Evolutionary conservation across 1,140 invertebrate species (phyloP), one percentile per base, ranked within the genome.

Genomic region (Heliconius hermathena): DNA sequence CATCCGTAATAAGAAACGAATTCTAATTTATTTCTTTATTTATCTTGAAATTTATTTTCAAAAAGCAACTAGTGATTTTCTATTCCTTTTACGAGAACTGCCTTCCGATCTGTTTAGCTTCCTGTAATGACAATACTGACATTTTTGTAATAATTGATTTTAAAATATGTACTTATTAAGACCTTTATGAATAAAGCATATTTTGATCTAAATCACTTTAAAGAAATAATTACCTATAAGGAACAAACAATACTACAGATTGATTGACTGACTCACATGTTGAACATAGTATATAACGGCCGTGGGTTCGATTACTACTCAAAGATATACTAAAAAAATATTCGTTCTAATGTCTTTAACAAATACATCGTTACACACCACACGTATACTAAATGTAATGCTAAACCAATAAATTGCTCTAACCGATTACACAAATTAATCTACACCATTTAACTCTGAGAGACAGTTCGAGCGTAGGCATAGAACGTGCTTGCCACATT

Each of bases 391-490:
- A 22, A 46, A 76, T 66, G 26, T 22, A 22, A 66, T 29, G 13
- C 60, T 26, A 66, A 66, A 3, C 26, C 22, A 66, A 66, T 66
- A 66, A 66, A 66, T 66, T 29, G 60, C 60, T 66, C 11, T 66
- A 29, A 29, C 26, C 60, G 60, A 66, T 66, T 66, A 66, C 26
- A 9, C 60, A 66, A 66, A 66, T 66, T 66, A 29, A 13, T 66
- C 60, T 66, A 66, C 60, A 16, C 60, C 60, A 66, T 66, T 66
- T 70, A 52, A 82, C 83, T 83, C 84, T 80, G 66, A 81, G 85
- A 84, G 87, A 73, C 81, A 80, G 73, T 76, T 46, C 71, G 77
- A 74, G 79, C 71, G 80, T 84, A 88, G 87, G 85, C 74, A 87
- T 77, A 71, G 38, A 83, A 49, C 82, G 22, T 46, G 79, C 54